Base-by-base conservation (phyloP, 64 coral and sea anemone species). In the Porites australiensis region DNA sequence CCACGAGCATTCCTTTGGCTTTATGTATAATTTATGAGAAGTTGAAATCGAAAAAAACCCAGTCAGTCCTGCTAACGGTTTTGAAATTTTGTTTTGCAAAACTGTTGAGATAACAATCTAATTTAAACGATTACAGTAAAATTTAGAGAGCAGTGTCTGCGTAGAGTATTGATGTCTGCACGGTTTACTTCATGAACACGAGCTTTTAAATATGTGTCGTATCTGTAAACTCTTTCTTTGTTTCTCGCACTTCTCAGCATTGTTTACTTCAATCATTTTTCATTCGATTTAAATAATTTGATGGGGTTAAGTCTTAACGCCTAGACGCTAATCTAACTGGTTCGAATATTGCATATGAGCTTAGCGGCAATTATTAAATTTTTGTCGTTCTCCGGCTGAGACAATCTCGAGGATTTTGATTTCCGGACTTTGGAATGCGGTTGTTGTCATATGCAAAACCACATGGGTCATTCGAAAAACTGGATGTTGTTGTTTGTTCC, bases 11-110 rank as follows among this genome's bases (percentile, higher is more conserved):
- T 84, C 81, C 51, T 76, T 83, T 69, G 44, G 22, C 61, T 27
- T 51, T 15, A 84, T 84, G 81, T 84, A 84, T 84, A 84, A 84
- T 84, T 84, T 69, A 84, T 84, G 45, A 84, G 77, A 68, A 68
- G 63, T 84, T 63, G 46, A 84, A 84, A 84, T 18, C 46, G 47
- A 84, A 68, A 84, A 8, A 52, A 47, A 16, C 69, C 69, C 51
- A 61, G 50, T 51, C 44, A 48, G 63, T 65, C 69, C 48, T 8
- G 61, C 15, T 37, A 16, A 68, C n/a, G 81, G 63, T 66, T 84
- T 84, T 68, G 18, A 6, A 21, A 23, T 68, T 84, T 84, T 50
- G 62, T 68, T 66, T 84, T 69, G 64, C 62, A 84, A 69, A 84
- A 13, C 69, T 84, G 45, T 68, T 51, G 81, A 69, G 63, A 69